Base-by-base conservation (phyloP, 1,140 invertebrate genomes). In the Drusus annulatus region DNA sequence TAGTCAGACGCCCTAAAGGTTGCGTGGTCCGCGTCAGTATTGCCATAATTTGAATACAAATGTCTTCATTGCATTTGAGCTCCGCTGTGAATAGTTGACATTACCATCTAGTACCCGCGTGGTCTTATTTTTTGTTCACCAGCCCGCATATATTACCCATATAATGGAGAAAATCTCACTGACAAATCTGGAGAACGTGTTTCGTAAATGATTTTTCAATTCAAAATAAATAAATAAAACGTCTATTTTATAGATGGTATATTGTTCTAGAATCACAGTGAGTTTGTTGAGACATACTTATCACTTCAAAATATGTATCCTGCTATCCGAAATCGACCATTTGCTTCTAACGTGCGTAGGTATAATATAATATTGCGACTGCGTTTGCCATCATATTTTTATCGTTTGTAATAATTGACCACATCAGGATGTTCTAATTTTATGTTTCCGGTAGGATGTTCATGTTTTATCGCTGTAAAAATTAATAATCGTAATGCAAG, bases 1-100 rank as follows among this genome's bases (percentile, higher is more conserved):
- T 71, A 45, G 50, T 71, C 13, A 25, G 54, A 21, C 68, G 68
- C 68, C 21, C 36, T 45, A 52, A 15, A 10, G 68, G 45, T 71
- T 28, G 68, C 68, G 45, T 71, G 68, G 68, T 71, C 68, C 68
- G 51, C 36, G 45, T 23, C 68, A 71, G 68, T 71, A 71, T 71
- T 71, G 68, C 68, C 21, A 71, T 71, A 71, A 71, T 71, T 71
- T 71, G 68, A 71, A 71, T 71, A 71, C 68, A 71, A 71, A 71
- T 71, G 68, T 71, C 68, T 71, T 71, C 68, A 71, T 71, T 51
- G 45, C 45, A 52, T 17, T 71, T 52, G 19, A 45, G 8, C 68
- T 52, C 31, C 50, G 68, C 50, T 52, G 68, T 51, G 68, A 71
- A 71, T 71, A 71, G 68, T 71, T 71, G 45, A 71, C 68, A 50